Evolutionary conservation across 2,888 invertebrate species (phyloP).

Genomic region (Entomobrya multifasciata): DNA sequence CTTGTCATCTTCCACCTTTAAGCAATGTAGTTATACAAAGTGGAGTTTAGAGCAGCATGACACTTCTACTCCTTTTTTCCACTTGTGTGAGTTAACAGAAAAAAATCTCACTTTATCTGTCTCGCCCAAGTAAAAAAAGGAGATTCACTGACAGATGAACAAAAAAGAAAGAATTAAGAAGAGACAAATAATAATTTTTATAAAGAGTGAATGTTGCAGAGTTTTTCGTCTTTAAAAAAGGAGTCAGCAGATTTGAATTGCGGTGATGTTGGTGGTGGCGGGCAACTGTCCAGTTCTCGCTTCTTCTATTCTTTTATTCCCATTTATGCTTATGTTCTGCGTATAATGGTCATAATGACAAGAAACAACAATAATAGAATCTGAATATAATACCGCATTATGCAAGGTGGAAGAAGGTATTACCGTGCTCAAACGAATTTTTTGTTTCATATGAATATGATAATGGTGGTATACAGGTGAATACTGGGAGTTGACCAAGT

Average conservation of each 20-base stretch:
- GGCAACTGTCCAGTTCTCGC: conserved; percentile 61
- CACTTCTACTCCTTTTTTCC: conserved; percentile 40
- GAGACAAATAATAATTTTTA: conserved; percentile 64
- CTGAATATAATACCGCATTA: background rate
- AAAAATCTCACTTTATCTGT: conserved; percentile 52
- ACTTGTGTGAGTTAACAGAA: conserved; percentile 18
- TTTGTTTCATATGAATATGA: too few species aligned
- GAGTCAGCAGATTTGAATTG: background rate
- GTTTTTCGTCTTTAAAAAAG: background rate
- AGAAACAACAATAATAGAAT: conserved; percentile 47
- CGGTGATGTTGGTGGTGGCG: conserved; percentile 44
- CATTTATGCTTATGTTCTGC: conserved; percentile 15
- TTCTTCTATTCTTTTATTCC: conserved; percentile 44
- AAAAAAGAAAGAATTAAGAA: conserved; percentile 33
- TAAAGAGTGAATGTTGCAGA: background rate
- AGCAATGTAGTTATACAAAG: background rate
- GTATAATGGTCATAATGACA: conserved; percentile 53
- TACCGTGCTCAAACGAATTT: too few species aligned
- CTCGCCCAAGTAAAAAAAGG: conserved; percentile 43
- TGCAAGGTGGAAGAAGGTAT: background rate
- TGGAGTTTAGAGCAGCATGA: conserved; percentile 20
- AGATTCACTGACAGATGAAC: conserved; percentile 63
- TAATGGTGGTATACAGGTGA: background rate
- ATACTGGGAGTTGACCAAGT: conserved; percentile 36
- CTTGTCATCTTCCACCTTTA: conserved; percentile 25